phyloP scores from a whole-genome alignment of 2,113 vertebrate species.

The Odontophorus gujanensis region DNA sequence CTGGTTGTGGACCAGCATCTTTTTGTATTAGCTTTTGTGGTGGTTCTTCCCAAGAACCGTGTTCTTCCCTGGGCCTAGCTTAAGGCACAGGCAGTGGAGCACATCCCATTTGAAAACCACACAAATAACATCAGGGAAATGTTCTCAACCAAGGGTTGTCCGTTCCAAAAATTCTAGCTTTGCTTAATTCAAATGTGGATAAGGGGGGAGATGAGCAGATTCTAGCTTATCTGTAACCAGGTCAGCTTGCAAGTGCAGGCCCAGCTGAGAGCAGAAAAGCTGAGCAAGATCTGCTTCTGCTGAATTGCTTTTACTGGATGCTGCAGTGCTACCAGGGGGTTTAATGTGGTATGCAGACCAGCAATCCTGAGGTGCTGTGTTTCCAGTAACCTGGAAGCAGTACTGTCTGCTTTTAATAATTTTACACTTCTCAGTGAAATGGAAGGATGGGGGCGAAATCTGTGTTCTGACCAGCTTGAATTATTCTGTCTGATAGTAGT shows the following conservation, averaged over 20 bases:
- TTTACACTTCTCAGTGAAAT: neutral
- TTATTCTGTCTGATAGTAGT: neutral
- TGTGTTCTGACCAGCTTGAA: neutral
- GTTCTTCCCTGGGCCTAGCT: neutral
- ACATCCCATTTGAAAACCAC: neutral
- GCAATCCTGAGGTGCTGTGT: neutral
- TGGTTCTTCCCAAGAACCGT: neutral
- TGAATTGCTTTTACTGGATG: neutral
- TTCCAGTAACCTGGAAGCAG: neutral
- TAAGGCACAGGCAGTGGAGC: neutral
- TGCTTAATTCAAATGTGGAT: neutral
- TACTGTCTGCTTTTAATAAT: neutral
- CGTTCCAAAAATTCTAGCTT: neutral
- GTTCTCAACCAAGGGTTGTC: neutral
- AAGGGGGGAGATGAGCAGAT: neutral
- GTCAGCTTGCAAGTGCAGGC: neutral
- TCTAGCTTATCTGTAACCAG: neutral
- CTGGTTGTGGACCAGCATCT: neutral
- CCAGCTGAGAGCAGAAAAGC: slow-evolving; percentile 28
- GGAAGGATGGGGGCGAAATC: neutral
- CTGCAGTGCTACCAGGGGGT: neutral
- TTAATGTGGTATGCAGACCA: neutral
- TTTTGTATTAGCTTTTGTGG: neutral
- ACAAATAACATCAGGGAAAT: neutral
- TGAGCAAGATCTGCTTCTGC: neutral